Conservation (phyloP, 2,113 vertebrate species). For the Cranoglanis bouderius region DNA sequence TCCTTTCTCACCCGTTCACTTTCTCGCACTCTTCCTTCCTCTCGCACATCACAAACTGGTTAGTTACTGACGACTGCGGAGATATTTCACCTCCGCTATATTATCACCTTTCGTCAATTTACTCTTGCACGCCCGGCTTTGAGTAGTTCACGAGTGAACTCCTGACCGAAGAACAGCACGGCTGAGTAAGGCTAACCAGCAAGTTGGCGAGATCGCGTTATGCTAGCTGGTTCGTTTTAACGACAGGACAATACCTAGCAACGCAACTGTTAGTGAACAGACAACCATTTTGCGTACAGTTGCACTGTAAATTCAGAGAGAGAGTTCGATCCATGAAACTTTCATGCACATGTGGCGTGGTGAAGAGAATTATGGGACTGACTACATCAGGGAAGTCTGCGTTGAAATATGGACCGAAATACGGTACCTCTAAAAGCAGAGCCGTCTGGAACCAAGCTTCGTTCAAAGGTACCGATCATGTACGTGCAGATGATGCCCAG, state of each 20-base stretch:
- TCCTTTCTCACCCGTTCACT: conserved; percentile 1
- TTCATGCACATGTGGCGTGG: neutral
- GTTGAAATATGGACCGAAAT: too few species aligned
- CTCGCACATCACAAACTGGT: neutral
- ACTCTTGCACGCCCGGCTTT: neutral
- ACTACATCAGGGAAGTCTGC: neutral
- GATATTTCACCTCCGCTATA: too few species aligned
- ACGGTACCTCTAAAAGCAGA: neutral
- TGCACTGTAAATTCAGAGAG: neutral
- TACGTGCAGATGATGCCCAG: neutral
- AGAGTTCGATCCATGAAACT: neutral
- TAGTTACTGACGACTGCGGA: neutral
- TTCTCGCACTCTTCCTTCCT: neutral
- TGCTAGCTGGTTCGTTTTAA: neutral
- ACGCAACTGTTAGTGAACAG: neutral
- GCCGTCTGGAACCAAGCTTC: neutral
- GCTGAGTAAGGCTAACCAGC: neutral
- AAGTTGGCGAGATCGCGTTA: neutral
- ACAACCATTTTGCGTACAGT: neutral
- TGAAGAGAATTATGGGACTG: neutral
- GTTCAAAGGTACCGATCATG: neutral
- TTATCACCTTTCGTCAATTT: too few species aligned
- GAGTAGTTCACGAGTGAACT: neutral
- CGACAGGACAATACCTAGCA: neutral
- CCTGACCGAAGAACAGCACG: neutral